Base-by-base conservation (phyloP, 2,113 vertebrate genomes). In the Camelus dromedarius region DNA sequence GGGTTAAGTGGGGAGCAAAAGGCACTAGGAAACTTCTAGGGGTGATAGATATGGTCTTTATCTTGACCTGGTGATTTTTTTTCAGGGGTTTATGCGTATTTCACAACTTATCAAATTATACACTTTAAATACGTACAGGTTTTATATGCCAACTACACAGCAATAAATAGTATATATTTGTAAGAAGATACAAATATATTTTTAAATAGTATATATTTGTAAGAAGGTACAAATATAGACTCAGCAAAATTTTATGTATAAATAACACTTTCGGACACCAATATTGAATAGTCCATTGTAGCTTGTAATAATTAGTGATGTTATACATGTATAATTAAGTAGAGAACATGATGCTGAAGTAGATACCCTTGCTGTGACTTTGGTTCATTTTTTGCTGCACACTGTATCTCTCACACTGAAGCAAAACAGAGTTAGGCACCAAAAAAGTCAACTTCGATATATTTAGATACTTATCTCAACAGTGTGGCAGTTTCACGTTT, bases 401-500 rank as follows among this genome's bases (percentile, higher is more conserved):
- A 12, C 12, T 66, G 16, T 50, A 5, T 73, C 6, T 58, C 12
- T 67, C 38, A 35, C 20, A 62, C 13, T 50, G 70, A 77, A 64
- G 26, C 22, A 8, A 58, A 81, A 76, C 10, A 82, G 6, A 70
- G 62, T 81, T 60, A 20, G 8, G 5, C 0, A 50, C n/a, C 7
- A 28, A 67, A 15, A 85, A 18, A 88, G 56, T 32, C 19, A 46
- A 85, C 30, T 50, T 8, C 30, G 60, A 30, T 70, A 28, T 48
- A 54, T 35, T 89, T 70, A 84, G 11, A 26, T 64, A 19, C 79
- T 69, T 77, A 48, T 81, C 62, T 80, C 70, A 80, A 62, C 62
- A 30, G 26, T 8, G 5, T 38, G 35, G 19, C 11, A 12, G 19
- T 89, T 75, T 52, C 46, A 26, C 38, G 38, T 38, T 38, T 38